Base-by-base conservation (phyloP, 2,113 vertebrate species). In the Corythaixoides concolor region DNA sequence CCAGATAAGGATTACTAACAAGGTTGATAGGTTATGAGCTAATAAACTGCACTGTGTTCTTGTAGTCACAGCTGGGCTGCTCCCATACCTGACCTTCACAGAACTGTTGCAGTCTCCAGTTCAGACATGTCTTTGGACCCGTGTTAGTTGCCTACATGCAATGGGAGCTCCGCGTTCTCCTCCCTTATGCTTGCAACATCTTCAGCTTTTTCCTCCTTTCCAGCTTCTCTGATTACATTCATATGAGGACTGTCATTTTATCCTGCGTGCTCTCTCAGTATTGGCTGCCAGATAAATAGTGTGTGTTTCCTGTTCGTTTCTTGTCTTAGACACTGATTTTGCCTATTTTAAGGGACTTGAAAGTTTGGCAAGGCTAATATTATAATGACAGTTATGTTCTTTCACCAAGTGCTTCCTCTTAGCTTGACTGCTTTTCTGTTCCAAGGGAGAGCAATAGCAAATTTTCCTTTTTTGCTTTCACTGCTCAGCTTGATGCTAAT, bases 341-440 rank as follows among this genome's bases (percentile, higher is more conserved):
- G 32, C 45, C 24, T 75, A n/a, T 26, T 89, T 66, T 59, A 83
- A 83, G 68, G 68, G 47, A 59, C 41, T 90, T 83, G 10, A n/a
- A 41, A 39, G 12, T 79, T 77, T 89, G 73, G 39, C 73, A 91
- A 67, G 19, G 39, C 60, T 81, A n/a, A 35, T 52, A 28, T n/a
- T 90, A 15, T 12, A 85, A 79, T 88, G 69, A 15, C 33, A 85
- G 32, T 89, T 84, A 55, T 1, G 11, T 72, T 89, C 87, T 92
- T 84, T 92, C 73, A 87, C 56, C 50, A 85, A 43, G 30, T 95
- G 92, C 59, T 86, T 80, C 41, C 43, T 91, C 66, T 72, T 81
- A 78, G 56, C 60, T 78, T 90, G 84, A 59, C 74, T 85, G 53
- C 73, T 93, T 92, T 96, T 96, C 58, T 87, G 23, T 89, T 94